Percentiles rank a stretch among this genome's conserved stretches.
These are phyloP conservation scores for Telmatherina bonti DNA, from an alignment of 2,797 vertebrate species.

Conservation along the genomic window DNA sequence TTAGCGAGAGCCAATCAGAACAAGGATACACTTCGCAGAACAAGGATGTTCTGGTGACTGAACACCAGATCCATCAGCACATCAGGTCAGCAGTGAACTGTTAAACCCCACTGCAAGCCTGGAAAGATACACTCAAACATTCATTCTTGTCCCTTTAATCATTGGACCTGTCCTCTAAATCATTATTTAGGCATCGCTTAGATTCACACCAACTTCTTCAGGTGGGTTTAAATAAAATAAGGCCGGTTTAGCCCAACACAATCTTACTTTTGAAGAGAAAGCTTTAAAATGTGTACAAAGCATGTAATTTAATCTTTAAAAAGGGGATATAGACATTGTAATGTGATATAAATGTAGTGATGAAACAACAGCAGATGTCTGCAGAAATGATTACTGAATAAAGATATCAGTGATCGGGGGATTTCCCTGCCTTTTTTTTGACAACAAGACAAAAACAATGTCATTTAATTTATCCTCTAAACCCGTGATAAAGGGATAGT, in stretches of 20 bases:
- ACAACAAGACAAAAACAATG: neutral
- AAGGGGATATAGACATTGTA: neutral
- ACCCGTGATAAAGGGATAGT: neutral
- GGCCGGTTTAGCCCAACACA: neutral
- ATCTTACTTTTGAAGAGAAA: no score
- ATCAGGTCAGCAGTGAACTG: slow-evolving; percentile 67
- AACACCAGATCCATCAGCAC: slow-evolving; percentile 32
- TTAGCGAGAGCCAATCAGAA: slow-evolving; percentile 49
- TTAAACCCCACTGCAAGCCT: slow-evolving; percentile 47
- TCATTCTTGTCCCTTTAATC: slow-evolving; percentile 36
- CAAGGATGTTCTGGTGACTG: slow-evolving; percentile 57
- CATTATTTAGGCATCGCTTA: slow-evolving; percentile 30
- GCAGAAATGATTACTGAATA: neutral
- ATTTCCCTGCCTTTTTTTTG: neutral
- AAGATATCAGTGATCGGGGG: neutral
- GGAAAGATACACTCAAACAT: slow-evolving; percentile 6
- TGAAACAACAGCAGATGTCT: neutral
- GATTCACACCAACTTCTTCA: neutral
- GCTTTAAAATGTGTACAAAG: neutral
- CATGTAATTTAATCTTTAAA: neutral
- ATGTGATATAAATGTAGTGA: neutral
- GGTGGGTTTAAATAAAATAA: neutral
- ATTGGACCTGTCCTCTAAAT: slow-evolving; percentile 47
- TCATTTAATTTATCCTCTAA: slow-evolving; percentile 6
- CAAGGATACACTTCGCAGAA: slow-evolving; percentile 18